These are phyloP conservation scores for Gymnothorax reevesii DNA, from an alignment of 2,797 vertebrate species.

Conservation along the genomic window DNA sequence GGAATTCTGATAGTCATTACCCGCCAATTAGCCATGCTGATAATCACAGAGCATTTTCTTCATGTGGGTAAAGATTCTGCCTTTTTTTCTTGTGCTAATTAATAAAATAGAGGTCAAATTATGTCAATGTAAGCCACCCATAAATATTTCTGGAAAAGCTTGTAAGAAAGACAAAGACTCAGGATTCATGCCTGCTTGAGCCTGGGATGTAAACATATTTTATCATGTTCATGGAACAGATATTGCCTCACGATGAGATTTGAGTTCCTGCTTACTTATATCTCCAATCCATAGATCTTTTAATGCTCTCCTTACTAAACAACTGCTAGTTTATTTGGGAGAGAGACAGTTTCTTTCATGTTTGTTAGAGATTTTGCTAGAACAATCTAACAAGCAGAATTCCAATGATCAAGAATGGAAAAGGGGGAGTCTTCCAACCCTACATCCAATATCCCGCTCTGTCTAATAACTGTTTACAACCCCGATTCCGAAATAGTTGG, in stretches of 20 bases:
- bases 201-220: constrained; percentile 2
- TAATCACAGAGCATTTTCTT: constrained; percentile 15
- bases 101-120: not conserved
- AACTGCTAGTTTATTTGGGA: not conserved
- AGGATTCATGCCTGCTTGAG: not conserved
- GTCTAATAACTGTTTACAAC: not conserved
- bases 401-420: not conserved
- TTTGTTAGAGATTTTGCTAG: not conserved
- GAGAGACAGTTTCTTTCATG: not conserved
- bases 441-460: not conserved
- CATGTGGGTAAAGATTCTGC: not conserved
- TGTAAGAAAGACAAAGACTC: not conserved
- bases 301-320: not conserved
- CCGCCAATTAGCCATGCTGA: constrained; percentile 2
- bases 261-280: not conserved
- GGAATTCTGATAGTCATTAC: not conserved
- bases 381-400: not conserved
- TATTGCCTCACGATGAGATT: not conserved
- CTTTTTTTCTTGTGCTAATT: not conserved
- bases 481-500: too few relatives aligned
- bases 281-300: not conserved
- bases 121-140: not conserved
- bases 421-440: not conserved
- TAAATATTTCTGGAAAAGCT: not conserved
- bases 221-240: not conserved